Evolutionary conservation across 1,140 invertebrate species (phyloP).

Genomic region (Gryllus bimaculatus): DNA sequence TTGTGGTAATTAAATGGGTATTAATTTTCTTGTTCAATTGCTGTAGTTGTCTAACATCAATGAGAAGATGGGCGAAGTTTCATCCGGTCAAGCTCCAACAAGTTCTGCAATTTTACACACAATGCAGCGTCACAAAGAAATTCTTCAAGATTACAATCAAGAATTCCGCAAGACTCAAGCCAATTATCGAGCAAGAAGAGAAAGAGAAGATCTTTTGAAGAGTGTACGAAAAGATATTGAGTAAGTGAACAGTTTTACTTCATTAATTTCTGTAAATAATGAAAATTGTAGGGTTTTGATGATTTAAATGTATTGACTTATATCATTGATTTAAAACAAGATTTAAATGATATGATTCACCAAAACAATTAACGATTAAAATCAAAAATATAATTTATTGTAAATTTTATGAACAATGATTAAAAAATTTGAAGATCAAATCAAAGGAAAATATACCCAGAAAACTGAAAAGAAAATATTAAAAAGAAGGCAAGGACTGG

Average conservation of each 20-base stretch:
- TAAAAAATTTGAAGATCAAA: too few relatives aligned
- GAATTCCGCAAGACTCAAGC: constrained; percentile 89
- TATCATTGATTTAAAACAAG: too few relatives aligned
- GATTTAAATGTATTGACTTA: too few relatives aligned
- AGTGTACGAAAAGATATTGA: constrained; percentile 60
- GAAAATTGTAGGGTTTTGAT: too few relatives aligned
- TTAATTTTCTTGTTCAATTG: constrained; percentile 18
- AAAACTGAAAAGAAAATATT: too few relatives aligned
- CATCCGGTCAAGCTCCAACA: constrained; percentile 43
- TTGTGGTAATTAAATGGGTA: too few relatives aligned
- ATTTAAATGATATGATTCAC: too few relatives aligned
- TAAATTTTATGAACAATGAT: too few relatives aligned
- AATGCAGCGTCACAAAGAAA: constrained; percentile 88
- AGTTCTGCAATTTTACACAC: constrained; percentile 81
- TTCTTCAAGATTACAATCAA: constrained; percentile 83
- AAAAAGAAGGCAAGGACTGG: too few relatives aligned
- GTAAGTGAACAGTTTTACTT: constrained; percentile 34
- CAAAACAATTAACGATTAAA: too few relatives aligned
- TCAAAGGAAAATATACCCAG: too few relatives aligned
- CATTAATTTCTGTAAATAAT: not conserved
- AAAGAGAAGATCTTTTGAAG: constrained; percentile 77
- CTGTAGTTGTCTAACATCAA: constrained; percentile 73
- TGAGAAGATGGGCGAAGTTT: constrained; percentile 76
- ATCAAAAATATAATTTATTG: too few relatives aligned
- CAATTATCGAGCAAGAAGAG: constrained; percentile 71